phyloP scores from a whole-genome alignment of 1,140 invertebrate genomes.

The Hestina assimilis region DNA sequence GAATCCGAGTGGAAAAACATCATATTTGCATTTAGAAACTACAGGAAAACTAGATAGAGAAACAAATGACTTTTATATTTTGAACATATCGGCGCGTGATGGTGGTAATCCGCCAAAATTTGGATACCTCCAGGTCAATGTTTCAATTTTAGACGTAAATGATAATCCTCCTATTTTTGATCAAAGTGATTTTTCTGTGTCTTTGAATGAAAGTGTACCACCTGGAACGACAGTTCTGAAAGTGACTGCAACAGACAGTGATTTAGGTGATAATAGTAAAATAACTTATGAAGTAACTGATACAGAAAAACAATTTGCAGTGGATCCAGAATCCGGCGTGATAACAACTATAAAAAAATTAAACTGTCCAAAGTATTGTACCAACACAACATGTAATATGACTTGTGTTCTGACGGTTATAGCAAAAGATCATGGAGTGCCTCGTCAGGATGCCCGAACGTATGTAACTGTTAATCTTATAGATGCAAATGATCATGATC shows the following conservation, averaged over 20 bases:
- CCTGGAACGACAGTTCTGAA: slow-evolving; percentile 92
- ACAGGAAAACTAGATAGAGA: slow-evolving; percentile 94
- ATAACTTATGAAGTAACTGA: slow-evolving; percentile 94
- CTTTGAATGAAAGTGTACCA: slow-evolving; percentile 93
- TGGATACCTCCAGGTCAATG: slow-evolving; percentile 93
- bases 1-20: slow-evolving; percentile 92
- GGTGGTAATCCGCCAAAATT: slow-evolving; percentile 88
- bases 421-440: slow-evolving; percentile 94
- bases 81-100: slow-evolving; percentile 95
- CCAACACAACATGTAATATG: slow-evolving; percentile 85
- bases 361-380: slow-evolving; percentile 85
- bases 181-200: slow-evolving; percentile 94
- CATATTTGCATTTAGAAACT: slow-evolving; percentile 93
- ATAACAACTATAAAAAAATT: slow-evolving; percentile 89
- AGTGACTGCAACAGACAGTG: slow-evolving; percentile 95
- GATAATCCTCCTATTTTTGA: slow-evolving; percentile 97
- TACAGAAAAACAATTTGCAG: slow-evolving; percentile 90
- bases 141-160: slow-evolving; percentile 94
- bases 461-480: slow-evolving; percentile 96
- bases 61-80: slow-evolving; percentile 87
- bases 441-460: slow-evolving; percentile 93
- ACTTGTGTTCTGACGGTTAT: slow-evolving; percentile 97
- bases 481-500: slow-evolving; percentile 97
- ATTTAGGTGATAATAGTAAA: slow-evolving; percentile 94
- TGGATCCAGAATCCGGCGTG: slow-evolving; percentile 92